Conservation (phyloP, 2,797 vertebrate genomes). For the Paguma larvata region DNA sequence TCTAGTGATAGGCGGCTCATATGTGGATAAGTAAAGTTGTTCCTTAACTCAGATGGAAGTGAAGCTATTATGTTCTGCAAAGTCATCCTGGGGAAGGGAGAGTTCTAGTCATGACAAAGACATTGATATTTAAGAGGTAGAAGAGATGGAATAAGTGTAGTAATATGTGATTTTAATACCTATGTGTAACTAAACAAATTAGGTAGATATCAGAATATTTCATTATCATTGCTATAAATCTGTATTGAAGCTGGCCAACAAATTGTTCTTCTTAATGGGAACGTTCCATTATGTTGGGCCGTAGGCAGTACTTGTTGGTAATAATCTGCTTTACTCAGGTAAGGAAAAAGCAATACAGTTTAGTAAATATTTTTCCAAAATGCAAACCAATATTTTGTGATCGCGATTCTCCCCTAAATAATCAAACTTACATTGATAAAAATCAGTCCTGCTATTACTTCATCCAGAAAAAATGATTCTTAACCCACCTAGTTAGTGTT, state of each 20-base stretch:
- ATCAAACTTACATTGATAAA: conserved; percentile 3
- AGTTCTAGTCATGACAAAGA: background rate
- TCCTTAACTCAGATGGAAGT: conserved; percentile 18
- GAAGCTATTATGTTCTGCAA: background rate
- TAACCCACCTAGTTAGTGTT: background rate
- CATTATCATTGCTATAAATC: conserved; percentile 9
- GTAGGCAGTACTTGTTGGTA: background rate
- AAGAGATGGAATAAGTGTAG: background rate
- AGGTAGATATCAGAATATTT: background rate
- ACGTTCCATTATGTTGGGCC: background rate
- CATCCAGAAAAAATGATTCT: background rate
- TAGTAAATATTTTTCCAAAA: background rate
- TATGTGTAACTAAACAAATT: background rate
- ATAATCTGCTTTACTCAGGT: background rate
- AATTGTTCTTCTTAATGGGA: background rate
- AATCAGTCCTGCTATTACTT: background rate
- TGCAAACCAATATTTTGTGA: background rate
- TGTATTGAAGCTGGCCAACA: background rate
- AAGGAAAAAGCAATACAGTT: background rate
- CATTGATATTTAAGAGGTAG: background rate
- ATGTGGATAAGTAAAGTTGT: background rate
- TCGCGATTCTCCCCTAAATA: background rate
- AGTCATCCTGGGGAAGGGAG: background rate
- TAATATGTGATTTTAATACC: conserved; percentile 5
- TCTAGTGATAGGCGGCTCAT: background rate